Conservation (phyloP, 2,888 invertebrate genomes). For the Drosophila histrio region DNA sequence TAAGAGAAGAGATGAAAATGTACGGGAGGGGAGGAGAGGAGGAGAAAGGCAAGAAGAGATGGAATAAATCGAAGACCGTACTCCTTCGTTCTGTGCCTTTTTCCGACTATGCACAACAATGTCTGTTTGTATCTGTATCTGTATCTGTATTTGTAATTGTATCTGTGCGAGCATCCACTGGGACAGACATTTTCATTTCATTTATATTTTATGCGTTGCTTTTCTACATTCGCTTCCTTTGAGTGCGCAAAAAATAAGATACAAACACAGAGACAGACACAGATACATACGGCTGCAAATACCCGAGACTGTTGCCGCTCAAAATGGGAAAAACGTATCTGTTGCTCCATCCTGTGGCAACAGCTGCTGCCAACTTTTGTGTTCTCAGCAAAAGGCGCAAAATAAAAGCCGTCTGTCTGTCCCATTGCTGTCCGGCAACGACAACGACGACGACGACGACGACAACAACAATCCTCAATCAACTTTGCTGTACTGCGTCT, state of each 20-base stretch:
- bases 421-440: conserved; percentile 15
- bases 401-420: conserved; percentile 33
- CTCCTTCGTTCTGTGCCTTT: conserved; percentile 26
- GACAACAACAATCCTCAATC: conserved; percentile 65
- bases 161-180: conserved; percentile 22
- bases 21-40: not conserved
- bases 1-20: conserved; percentile 5
- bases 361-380: conserved; percentile 63
- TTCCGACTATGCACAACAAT: conserved; percentile 8
- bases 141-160: conserved; percentile 24
- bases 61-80: conserved; percentile 26
- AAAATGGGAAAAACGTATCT: conserved; percentile 65
- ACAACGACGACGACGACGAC: conserved; percentile 9
- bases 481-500: conserved; percentile 40
- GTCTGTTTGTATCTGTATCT: conserved; percentile 6
- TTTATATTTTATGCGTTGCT: conserved; percentile 60
- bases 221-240: conserved; percentile 45
- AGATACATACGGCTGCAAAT: not conserved
- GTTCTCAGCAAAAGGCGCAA: conserved; percentile 64
- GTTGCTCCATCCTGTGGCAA: conserved; percentile 70
- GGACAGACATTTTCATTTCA: conserved; percentile 56
- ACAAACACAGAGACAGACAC: conserved; percentile 27
- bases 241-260: conserved; percentile 36
- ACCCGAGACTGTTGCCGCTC: conserved; percentile 34
- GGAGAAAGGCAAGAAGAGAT: not conserved